Base-by-base conservation (phyloP, 35 echinoderm and acorn worm genomes). In the Heliocidaris tuberculata region DNA sequence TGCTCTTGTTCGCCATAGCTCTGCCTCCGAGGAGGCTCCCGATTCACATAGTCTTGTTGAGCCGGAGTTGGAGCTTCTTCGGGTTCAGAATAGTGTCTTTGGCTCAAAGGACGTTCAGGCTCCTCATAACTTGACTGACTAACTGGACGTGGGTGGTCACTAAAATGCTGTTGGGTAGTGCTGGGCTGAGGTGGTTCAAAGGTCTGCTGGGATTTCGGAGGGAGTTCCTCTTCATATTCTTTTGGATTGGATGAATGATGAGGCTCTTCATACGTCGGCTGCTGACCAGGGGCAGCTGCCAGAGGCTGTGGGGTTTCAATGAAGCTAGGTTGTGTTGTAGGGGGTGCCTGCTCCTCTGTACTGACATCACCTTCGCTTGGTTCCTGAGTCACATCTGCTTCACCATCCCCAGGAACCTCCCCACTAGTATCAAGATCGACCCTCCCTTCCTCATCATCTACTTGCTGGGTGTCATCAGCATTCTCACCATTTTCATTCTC, bases 1-100 rank as follows among this genome's bases (percentile, higher is more conserved):
- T 32, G 87, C 47, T 89, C 87, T 48, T 89, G 87, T 6, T 89
- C 87, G 7, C 87, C 87, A 42, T 89, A 89, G 15, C 87, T 89
- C 24, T 89, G 87, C 15, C 31, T 32, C 31, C 31, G 87, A 31
- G 87, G 87, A 48, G 31, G 87, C 32, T 89, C 87, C 10, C 30
- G 31, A n/a, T 89, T 89, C 19, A 89, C 87, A 89, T 47, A 89
- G 31, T 89, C 87, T 48, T 89, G 87, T 32, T 32, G 65, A 27
- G 65, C 65, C 4, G 65, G 65, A 78, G 65, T 0, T n/a, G 65
- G 65, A n/a, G 65, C 65, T 78, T 78, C 65, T 21, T 78, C 65
- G 15, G 65, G 19, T 78, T 78, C 65, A n/a, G 65, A 78, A 78
- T 78, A 78, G 7, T 78, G 65, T 78, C 87, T 89, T 89, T 89